A percentile compares a stretch with the other conserved stretches of the same genome.
Conservation (phyloP, 2,113 vertebrate species). For the Pluvialis apricaria region DNA sequence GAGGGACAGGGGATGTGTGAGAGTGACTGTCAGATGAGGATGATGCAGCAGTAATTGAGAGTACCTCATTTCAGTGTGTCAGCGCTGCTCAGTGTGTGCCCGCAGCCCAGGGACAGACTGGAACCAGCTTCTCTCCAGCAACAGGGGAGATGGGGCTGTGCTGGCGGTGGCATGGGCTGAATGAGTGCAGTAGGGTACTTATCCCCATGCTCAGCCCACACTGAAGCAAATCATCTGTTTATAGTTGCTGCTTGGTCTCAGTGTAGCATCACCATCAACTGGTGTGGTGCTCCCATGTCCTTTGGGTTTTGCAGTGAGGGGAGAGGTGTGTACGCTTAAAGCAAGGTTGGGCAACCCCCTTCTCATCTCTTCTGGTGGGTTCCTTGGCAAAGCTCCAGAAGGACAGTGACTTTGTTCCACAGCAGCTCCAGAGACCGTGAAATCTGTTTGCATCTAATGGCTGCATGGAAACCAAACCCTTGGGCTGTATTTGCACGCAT, state of each 20-base stretch:
- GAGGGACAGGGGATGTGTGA: not conserved
- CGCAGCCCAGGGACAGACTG: not conserved
- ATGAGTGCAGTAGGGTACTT: not conserved
- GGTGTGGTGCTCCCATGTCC: not conserved
- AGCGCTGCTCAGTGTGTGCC: not conserved
- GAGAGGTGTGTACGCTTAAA: not conserved
- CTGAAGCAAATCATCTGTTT: not conserved
- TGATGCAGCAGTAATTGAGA: not conserved
- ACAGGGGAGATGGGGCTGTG: not conserved
- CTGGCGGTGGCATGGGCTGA: rapidly evolving
- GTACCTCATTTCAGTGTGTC: not conserved
- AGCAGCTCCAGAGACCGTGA: not conserved
- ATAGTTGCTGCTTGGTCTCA: not conserved
- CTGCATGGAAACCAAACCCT: not conserved
- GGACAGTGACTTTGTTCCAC: not conserved
- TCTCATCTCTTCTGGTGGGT: not conserved
- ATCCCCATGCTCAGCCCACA: not conserved
- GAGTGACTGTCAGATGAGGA: not conserved
- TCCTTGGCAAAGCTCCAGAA: not conserved
- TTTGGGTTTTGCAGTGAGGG: not conserved
- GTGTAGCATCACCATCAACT: not conserved
- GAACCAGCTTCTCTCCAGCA: not conserved
- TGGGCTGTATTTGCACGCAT: not conserved
- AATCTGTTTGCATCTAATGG: not conserved
- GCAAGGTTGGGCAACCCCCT: not conserved